Evolutionary conservation across 92 coral and sea anemone genomes (phyloP).

Genomic region (Porites divaricata): DNA sequence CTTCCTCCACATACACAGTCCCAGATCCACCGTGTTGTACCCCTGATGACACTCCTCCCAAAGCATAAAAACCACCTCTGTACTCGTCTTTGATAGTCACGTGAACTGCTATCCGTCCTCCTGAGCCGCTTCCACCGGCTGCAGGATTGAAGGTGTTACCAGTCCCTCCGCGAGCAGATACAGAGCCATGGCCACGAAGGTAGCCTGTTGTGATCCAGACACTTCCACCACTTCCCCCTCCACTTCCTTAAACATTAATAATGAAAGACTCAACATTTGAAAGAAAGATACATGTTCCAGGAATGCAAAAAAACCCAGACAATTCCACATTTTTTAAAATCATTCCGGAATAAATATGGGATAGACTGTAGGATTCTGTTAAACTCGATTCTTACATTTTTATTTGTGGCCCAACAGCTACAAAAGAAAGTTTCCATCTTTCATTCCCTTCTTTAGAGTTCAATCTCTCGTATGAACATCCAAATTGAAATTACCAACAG

Average conservation of each 20-base stretch:
- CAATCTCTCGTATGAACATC: too few relatives aligned
- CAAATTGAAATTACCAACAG: too few relatives aligned
- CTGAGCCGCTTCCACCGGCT: constrained; percentile 94
- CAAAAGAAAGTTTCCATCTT: too few relatives aligned
- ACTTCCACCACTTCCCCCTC: constrained; percentile 98
- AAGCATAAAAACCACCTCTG: constrained; percentile 76
- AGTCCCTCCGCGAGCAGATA: constrained; percentile 86
- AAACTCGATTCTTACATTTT: too few relatives aligned
- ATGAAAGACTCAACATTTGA: too few relatives aligned
- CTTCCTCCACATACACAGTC: constrained; percentile 93
- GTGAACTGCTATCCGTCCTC: constrained; percentile 97
- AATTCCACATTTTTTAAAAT: too few relatives aligned
- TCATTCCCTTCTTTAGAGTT: too few relatives aligned
- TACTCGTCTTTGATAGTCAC: constrained; percentile 86
- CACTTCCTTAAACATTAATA: constrained; percentile 70
- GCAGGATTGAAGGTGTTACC: constrained; percentile 76
- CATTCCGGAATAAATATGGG: too few relatives aligned
- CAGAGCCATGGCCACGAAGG: constrained; percentile 91
- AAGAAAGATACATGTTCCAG: too few relatives aligned
- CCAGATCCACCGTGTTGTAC: constrained; percentile 94
- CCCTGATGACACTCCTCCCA: constrained; percentile 86
- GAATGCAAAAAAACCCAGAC: too few relatives aligned
- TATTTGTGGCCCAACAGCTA: too few relatives aligned
- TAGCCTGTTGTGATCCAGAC: constrained; percentile 94
- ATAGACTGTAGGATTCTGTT: too few relatives aligned